Conservation (phyloP, 2,797 vertebrate genomes). For the Tiaroga cobitis region DNA sequence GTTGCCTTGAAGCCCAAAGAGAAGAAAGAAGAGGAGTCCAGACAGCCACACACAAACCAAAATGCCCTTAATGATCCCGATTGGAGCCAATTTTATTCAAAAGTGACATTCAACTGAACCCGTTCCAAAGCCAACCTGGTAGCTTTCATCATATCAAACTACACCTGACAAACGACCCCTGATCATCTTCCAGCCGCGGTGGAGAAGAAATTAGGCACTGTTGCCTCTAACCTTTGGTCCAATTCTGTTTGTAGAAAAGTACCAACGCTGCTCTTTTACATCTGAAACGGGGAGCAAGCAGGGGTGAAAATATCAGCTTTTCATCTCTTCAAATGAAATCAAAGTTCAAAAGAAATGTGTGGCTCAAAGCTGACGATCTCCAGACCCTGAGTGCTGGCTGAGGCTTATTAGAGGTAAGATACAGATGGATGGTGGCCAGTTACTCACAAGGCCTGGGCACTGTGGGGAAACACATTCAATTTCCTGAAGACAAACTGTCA, state of each 20-base stretch:
- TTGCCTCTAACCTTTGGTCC: background rate
- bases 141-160: slow-evolving; percentile 4
- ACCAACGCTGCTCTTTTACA: background rate
- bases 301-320: slow-evolving; percentile 22
- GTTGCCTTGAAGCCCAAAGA: slow-evolving; percentile 71
- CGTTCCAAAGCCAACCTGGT: slow-evolving; percentile 6
- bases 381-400: slow-evolving; percentile 13
- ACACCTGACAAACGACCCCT: background rate
- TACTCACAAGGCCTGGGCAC: background rate
- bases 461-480: background rate
- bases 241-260: background rate
- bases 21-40: slow-evolving; percentile 25
- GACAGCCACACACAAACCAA: slow-evolving; percentile 18
- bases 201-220: background rate
- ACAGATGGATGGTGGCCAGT: slow-evolving; percentile 32
- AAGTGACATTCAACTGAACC: slow-evolving; percentile 48
- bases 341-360: slow-evolving; percentile 27
- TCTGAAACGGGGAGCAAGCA: background rate
- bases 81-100: slow-evolving; percentile 34
- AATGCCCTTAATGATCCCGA: slow-evolving; percentile 59
- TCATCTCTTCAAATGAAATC: slow-evolving; percentile 29
- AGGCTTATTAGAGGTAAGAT: slow-evolving; percentile 19
- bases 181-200: background rate
- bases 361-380: slow-evolving; percentile 15
- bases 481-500: background rate